Base-by-base conservation (phyloP, 35 echinoderm and acorn worm species). In the Anneissia japonica region DNA sequence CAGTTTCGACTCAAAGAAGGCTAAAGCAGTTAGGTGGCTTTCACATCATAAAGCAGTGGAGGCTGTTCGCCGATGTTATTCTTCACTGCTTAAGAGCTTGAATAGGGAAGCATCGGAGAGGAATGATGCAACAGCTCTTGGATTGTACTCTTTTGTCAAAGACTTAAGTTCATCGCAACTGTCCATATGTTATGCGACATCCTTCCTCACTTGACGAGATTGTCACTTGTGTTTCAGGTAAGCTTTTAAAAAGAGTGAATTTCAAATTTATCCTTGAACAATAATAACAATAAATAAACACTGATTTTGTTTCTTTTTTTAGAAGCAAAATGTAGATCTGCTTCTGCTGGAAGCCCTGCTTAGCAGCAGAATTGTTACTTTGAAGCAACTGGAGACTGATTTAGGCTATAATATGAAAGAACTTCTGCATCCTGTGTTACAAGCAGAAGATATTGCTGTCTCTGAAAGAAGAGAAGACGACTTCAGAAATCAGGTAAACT, bases 1-100 rank as follows among this genome's bases (percentile, higher is more conserved):
- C 34, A 86, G 32, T n/a, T 77, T 9, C 74, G 75, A 79, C 32
- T 75, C 26, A 75, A 75, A 33, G 73, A 75, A 75, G n/a, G 73
- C 73, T 33, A 75, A 75, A 75, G 73, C 73, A 4, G 73, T 75
- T 3, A 75, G 73, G 32, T 75, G 73, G 73, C 32, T 75, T 30
- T 75, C 73, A 30, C 73, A 75, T 33, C 73, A 75, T 7, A 75
- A 23, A 75, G 73, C 73, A 75, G 73, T 75, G 26, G 73, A 75
- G 26, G 32, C 73, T 30, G 26, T 75, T 28, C 4, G 32, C 5
- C 26, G 73, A 33, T 75, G 32, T 26, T 33, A 30, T 26, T 33
- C 73, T 7, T 28, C 73, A 30, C 26, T 75, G 4, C 26, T 75
- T 5, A 75, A 7, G 73, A 75, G 73, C 32, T 26, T 75, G 23